These are phyloP conservation scores for Chionoecetes opilio DNA, from an alignment of 1,140 invertebrate species.

Conservation along the genomic window DNA sequence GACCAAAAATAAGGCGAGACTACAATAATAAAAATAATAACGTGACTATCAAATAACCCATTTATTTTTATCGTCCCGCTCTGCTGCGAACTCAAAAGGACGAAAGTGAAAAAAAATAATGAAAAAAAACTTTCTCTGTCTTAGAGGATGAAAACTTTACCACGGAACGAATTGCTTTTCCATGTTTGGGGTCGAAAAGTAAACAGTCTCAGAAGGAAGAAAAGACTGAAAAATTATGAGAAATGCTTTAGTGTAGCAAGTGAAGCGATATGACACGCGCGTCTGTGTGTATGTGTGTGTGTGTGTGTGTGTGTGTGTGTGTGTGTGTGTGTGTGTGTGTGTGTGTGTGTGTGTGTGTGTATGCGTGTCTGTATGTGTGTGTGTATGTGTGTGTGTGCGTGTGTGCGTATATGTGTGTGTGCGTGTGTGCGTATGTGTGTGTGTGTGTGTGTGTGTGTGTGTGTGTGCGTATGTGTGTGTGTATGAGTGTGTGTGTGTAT, in stretches of 20 bases:
- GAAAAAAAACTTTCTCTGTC: not conserved
- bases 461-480: too few relatives aligned
- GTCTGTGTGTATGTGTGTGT: not conserved
- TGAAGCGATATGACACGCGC: not conserved
- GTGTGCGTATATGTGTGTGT: too few relatives aligned
- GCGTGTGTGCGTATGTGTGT: too few relatives aligned
- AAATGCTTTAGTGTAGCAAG: not conserved
- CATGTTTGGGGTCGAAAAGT: conserved; percentile 28
- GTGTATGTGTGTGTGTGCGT: too few relatives aligned
- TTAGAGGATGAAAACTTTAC: not conserved
- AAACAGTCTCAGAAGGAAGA: not conserved
- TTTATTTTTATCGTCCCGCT: not conserved
- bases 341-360: too few relatives aligned
- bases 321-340: too few relatives aligned
- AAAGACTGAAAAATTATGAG: not conserved
- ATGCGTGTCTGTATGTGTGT: too few relatives aligned
- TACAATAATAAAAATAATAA: not conserved
- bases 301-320: not conserved
- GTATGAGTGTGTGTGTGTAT: too few relatives aligned
- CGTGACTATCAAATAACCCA: not conserved
- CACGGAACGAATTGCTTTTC: not conserved
- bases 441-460: too few relatives aligned
- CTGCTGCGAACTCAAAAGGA: not conserved
- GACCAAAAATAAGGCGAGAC: not conserved
- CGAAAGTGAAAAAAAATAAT: not conserved